Evolutionary conservation across 1,140 invertebrate species (phyloP).

Genomic region (Drosophila rufa): DNA sequence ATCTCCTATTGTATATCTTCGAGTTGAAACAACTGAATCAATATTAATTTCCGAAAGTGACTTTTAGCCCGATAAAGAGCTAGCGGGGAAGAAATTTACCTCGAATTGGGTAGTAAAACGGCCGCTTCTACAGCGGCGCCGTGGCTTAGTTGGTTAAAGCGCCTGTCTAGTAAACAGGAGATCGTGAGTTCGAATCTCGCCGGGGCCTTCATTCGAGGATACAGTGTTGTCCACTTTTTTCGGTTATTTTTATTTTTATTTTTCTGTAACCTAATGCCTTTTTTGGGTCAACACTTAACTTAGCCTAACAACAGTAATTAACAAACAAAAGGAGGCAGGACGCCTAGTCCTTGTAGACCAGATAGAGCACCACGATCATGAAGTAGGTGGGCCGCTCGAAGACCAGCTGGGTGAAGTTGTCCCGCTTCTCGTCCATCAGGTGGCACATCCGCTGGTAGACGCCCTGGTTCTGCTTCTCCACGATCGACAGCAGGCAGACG

Average conservation of each 20-base stretch:
- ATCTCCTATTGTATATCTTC: conserved; percentile 12
- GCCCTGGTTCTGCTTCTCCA: conserved; percentile 83
- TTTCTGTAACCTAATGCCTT: conserved; percentile 4
- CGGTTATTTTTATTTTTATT: conserved; percentile 1
- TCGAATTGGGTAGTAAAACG: conserved; percentile 34
- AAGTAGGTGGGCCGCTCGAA: conserved; percentile 80
- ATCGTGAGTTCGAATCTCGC: conserved; percentile 88
- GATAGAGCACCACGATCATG: conserved; percentile 79
- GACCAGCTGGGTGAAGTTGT: conserved; percentile 80
- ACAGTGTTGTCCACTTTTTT: not conserved
- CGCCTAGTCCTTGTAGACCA: conserved; percentile 76
- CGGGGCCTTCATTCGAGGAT: conserved; percentile 84
- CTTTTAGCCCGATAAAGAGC: not conserved
- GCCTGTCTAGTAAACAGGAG: conserved; percentile 88
- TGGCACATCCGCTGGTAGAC: conserved; percentile 77
- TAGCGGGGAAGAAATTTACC: not conserved
- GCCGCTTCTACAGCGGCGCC: conserved; percentile 78
- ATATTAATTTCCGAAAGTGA: conserved; percentile 53
- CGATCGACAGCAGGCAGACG: conserved; percentile 77
- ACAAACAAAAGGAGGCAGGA: not conserved
- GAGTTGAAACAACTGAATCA: conserved; percentile 43
- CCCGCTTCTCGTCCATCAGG: conserved; percentile 79
- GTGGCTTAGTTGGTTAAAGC: conserved; percentile 89
- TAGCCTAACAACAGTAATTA: conserved; percentile 35
- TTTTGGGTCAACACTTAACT: conserved; percentile 13